Evolutionary conservation across 92 coral and sea anemone species (phyloP).

Genomic region (Phymanthus crucifer): DNA sequence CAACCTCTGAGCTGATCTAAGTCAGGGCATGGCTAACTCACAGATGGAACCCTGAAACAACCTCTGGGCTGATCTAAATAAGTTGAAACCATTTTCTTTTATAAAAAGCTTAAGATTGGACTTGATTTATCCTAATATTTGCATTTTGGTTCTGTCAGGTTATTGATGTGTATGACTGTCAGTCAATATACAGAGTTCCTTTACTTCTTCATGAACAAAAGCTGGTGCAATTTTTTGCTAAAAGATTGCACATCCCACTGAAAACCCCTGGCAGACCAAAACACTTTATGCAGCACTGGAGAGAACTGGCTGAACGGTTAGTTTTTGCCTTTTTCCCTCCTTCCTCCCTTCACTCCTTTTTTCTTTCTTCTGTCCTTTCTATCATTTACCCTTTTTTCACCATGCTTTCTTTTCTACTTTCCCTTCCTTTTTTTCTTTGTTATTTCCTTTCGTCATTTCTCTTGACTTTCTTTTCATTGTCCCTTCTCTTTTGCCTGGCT

Average conservation of each 20-base stretch:
- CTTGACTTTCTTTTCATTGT: not conserved
- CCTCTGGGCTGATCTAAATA: no score
- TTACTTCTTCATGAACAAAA: slow-evolving; percentile 73
- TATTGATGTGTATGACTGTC: slow-evolving; percentile 94
- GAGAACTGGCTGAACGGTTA: slow-evolving; percentile 91
- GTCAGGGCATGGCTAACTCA: no score
- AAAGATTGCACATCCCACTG: slow-evolving; percentile 64
- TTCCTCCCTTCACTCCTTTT: not conserved
- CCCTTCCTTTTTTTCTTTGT: not conserved
- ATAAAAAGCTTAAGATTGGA: not conserved
- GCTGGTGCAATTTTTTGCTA: slow-evolving; percentile 77
- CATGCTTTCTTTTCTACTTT: not conserved
- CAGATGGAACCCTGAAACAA: no score
- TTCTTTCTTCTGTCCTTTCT: no score
- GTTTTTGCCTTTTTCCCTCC: not conserved
- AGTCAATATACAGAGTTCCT: slow-evolving; percentile 93
- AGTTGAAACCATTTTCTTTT: no score
- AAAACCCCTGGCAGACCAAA: slow-evolving; percentile 66
- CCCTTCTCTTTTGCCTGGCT: not conserved
- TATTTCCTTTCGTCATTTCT: not conserved
- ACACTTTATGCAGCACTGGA: slow-evolving; percentile 79
- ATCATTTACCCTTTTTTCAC: not conserved
- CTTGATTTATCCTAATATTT: not conserved
- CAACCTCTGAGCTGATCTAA: no score
- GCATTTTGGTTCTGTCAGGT: slow-evolving; percentile 56